phyloP scores from a whole-genome alignment of 2,113 vertebrate species.

The Naja naja region DNA sequence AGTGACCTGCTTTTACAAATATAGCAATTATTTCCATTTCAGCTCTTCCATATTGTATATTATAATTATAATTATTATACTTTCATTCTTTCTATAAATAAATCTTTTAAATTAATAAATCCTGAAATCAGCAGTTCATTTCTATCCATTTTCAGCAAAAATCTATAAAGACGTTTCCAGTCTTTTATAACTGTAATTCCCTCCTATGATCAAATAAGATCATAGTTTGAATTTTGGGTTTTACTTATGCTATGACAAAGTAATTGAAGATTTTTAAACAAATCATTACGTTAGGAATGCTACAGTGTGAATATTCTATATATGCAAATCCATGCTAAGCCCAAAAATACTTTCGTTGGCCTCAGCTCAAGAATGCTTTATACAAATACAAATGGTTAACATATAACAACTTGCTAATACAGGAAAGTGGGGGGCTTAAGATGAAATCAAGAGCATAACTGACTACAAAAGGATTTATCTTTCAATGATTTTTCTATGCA shows the following conservation, averaged over 20 bases:
- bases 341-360: not conserved
- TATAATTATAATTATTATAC: not conserved
- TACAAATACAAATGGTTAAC: not conserved
- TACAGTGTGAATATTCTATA: not conserved
- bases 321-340: not conserved
- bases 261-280: not conserved
- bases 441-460: not conserved
- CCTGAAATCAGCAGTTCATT: not conserved
- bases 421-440: not conserved
- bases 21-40: too few relatives aligned
- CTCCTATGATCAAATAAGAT: not conserved
- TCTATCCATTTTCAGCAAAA: not conserved
- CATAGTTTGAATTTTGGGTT: not conserved
- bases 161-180: not conserved
- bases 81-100: not conserved
- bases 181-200: not conserved
- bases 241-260: not conserved
- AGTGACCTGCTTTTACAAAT: too few relatives aligned
- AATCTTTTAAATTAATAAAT: not conserved
- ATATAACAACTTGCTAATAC: not conserved
- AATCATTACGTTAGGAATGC: not conserved
- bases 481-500: not conserved
- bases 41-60: not conserved
- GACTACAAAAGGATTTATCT: not conserved
- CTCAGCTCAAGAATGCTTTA: not conserved